A percentile compares a stretch with the other conserved stretches of the same genome.
Conservation (phyloP, 2,113 vertebrate genomes). For the Puffinus mauretanicus region DNA sequence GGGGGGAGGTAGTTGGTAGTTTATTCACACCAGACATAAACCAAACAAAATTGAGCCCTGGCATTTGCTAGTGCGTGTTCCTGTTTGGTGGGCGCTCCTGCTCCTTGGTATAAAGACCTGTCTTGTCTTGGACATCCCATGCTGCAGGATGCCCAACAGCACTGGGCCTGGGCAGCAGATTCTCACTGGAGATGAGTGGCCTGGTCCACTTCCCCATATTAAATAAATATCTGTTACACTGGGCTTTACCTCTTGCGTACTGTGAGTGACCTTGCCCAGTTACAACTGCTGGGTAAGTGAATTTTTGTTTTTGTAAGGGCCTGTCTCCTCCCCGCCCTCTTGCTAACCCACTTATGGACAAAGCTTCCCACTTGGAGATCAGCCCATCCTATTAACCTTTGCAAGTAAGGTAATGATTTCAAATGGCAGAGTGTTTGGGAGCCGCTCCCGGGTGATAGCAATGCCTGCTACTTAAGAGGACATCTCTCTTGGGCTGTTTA, state of each 20-base stretch:
- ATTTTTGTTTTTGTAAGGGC: background rate
- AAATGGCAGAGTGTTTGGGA: background rate
- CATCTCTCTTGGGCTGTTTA: background rate
- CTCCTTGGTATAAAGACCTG: background rate
- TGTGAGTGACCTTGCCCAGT: background rate
- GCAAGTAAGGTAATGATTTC: background rate
- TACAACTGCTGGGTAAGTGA: conserved; percentile 24
- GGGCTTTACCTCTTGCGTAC: background rate
- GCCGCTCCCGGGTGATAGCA: background rate
- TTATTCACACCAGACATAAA: background rate
- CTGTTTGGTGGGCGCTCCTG: background rate
- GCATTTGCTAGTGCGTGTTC: background rate
- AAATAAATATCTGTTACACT: background rate
- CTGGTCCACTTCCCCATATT: background rate
- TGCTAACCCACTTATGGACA: conserved; percentile 44
- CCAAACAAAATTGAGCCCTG: background rate
- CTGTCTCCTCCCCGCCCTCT: conserved; percentile 5
- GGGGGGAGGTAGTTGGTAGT: background rate
- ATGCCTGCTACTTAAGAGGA: background rate
- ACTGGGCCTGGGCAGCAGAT: background rate
- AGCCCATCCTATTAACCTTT: conserved; percentile 17
- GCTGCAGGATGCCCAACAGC: background rate
- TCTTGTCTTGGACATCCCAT: background rate
- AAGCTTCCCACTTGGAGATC: conserved; percentile 43
- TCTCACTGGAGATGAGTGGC: background rate